phyloP scores from a whole-genome alignment of 2,888 invertebrate species.

The Agriopis aurantiaria region DNA sequence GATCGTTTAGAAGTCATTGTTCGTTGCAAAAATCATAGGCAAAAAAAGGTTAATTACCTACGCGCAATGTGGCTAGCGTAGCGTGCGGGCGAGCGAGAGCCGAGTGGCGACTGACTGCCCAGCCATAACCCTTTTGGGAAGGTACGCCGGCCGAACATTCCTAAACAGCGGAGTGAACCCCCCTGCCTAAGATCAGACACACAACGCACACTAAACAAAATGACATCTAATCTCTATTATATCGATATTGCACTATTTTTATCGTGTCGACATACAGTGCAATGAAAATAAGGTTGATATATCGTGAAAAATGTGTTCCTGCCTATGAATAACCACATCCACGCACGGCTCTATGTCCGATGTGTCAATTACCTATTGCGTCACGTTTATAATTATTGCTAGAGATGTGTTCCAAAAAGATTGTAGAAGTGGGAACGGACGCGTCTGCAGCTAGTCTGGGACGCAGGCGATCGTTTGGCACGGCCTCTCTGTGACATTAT shows the following conservation, averaged over 20 bases:
- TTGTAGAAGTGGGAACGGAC: conserved; percentile 48
- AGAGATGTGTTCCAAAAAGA: conserved; percentile 40
- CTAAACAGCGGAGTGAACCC: conserved; percentile 17
- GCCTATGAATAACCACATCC: conserved; percentile 37
- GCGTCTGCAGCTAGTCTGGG: conserved; percentile 63
- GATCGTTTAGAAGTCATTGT: too few species aligned
- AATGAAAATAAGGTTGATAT: conserved; percentile 22
- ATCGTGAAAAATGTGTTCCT: conserved; percentile 16
- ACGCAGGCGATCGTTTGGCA: conserved; percentile 54
- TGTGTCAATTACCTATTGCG: conserved; percentile 56
- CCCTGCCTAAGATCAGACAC: conserved; percentile 61
- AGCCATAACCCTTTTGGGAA: too few species aligned
- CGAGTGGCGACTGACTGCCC: too few species aligned
- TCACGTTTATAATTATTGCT: conserved; percentile 58
- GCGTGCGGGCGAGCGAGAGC: too few species aligned
- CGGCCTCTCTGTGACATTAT: conserved; percentile 45
- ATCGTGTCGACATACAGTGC: conserved; percentile 30
- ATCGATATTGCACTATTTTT: conserved; percentile 35
- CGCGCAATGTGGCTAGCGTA: too few species aligned
- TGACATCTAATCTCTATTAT: conserved; percentile 33
- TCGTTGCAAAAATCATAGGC: too few species aligned
- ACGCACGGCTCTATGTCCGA: conserved; percentile 33
- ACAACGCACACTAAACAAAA: conserved; percentile 49
- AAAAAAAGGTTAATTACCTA: too few species aligned
- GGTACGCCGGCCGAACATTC: too few species aligned